A percentile compares a stretch with the other conserved stretches of the same genome.
phyloP scores from a whole-genome alignment of 2,888 invertebrate species.

The Dione vanillae region DNA sequence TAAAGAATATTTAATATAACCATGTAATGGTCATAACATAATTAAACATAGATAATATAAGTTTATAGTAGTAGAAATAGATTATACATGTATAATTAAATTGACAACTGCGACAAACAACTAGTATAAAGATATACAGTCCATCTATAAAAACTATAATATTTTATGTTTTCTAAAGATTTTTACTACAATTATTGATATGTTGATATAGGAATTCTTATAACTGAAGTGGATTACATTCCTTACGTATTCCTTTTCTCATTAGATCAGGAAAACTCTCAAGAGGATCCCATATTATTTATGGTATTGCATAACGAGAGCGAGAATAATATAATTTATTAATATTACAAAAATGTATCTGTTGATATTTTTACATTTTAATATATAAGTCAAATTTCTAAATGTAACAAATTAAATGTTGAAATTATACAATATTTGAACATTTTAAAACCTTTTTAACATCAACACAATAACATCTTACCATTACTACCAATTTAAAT shows the following conservation, averaged over 20 bases:
- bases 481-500: no score
- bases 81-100: no score
- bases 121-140: no score
- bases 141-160: neutral
- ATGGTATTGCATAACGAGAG: conserved; percentile 10
- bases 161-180: neutral
- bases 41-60: no score
- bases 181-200: conserved; percentile 15
- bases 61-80: no score
- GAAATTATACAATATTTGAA: no score
- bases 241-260: conserved; percentile 19
- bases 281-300: conserved; percentile 19
- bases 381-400: no score
- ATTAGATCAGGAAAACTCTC: conserved; percentile 26
- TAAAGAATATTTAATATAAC: no score
- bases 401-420: neutral
- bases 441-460: no score
- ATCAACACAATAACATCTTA: no score
- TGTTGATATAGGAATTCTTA: conserved; percentile 16
- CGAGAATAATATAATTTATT: conserved; percentile 3
- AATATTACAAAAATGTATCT: neutral
- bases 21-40: no score
- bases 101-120: no score
- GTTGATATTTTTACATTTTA: conserved; percentile 1
- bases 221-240: conserved; percentile 22